phyloP scores from a whole-genome alignment of 2,888 invertebrate genomes.

The Sialis lutaria region DNA sequence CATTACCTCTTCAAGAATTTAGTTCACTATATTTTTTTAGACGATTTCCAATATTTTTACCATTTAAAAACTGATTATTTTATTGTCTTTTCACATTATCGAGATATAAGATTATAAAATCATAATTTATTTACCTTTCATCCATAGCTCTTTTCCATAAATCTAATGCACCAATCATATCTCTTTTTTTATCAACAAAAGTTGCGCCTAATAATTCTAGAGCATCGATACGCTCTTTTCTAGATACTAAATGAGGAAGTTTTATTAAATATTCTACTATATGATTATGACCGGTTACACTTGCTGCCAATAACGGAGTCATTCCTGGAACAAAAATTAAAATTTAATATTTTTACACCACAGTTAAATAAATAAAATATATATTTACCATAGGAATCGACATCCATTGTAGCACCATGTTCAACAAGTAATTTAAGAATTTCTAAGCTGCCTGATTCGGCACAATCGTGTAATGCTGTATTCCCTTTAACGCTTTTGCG shows the following conservation, averaged over 20 bases:
- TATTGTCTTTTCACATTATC: background rate
- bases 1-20: no score
- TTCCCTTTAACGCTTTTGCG: constrained; percentile 84
- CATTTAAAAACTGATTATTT: background rate
- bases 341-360: background rate
- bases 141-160: constrained; percentile 87
- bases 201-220: constrained; percentile 85
- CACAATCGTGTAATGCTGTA: constrained; percentile 95
- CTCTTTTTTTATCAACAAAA: constrained; percentile 89
- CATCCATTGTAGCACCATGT: constrained; percentile 82
- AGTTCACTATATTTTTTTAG: background rate
- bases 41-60: background rate
- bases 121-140: constrained; percentile 39
- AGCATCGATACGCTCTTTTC: constrained; percentile 73
- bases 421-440: constrained; percentile 78
- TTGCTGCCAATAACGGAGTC: constrained; percentile 88
- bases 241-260: constrained; percentile 47
- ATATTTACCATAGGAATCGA: constrained; percentile 68
- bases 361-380: background rate
- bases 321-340: constrained; percentile 40
- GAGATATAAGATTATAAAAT: background rate
- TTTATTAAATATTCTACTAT: constrained; percentile 85
- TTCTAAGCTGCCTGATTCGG: constrained; percentile 86
- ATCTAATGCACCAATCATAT: constrained; percentile 77
- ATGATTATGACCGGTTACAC: constrained; percentile 80